A percentile compares a stretch with the other conserved stretches of the same genome.
These are phyloP conservation scores for Hyalella azteca DNA, from an alignment of 2,888 invertebrate species.

Conservation along the genomic window DNA sequence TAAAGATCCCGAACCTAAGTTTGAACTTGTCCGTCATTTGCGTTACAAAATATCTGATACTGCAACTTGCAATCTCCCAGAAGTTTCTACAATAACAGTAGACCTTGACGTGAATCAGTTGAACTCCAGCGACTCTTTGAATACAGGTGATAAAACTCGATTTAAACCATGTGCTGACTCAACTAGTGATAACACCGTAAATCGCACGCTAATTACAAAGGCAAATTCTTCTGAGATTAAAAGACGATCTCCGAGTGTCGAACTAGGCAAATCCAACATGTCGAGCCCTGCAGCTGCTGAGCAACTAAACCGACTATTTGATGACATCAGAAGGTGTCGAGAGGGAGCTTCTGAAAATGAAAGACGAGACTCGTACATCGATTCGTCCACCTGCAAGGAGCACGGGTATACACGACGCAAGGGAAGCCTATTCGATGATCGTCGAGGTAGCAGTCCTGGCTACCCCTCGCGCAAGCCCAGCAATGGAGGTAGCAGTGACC, in stretches of 20 bases:
- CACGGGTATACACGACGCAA: conserved; percentile 38
- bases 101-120: neutral
- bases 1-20: conserved; percentile 1
- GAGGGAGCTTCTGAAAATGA: conserved; percentile 2
- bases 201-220: neutral
- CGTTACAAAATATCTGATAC: conserved; percentile 7
- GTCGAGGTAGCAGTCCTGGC: conserved; percentile 35
- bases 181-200: neutral
- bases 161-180: neutral
- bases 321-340: conserved; percentile 12
- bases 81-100: neutral
- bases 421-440: conserved; percentile 9
- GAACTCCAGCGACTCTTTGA: neutral
- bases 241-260: neutral
- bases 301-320: conserved; percentile 7
- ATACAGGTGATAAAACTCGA: neutral
- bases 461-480: conserved; percentile 33
- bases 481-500: neutral
- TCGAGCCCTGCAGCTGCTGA: conserved; percentile 16
- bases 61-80: neutral
- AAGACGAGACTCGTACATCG: conserved; percentile 31
- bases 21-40: conserved; percentile 19
- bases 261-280: neutral
- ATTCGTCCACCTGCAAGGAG: conserved; percentile 30
- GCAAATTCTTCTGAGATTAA: neutral